Conservation (phyloP, 2,888 invertebrate species). For the Leptopterna dolabrata region DNA sequence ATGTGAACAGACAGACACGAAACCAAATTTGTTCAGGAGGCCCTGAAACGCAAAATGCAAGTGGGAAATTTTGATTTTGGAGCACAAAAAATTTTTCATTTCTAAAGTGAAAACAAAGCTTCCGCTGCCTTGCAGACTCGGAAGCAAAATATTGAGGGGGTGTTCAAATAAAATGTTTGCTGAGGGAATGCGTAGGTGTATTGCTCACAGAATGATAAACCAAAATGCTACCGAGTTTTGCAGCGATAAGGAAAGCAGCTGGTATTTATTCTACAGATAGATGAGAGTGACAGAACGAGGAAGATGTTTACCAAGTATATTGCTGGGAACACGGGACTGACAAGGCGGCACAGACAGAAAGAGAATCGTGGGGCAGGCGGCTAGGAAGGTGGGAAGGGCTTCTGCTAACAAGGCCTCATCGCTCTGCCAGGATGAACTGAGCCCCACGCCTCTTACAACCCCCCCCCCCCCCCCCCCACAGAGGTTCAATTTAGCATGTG, state of each 20-base stretch:
- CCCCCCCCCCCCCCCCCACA: neutral
- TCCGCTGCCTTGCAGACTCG: no score
- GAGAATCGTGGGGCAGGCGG: slow-evolving; percentile 19
- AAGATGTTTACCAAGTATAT: slow-evolving; percentile 19
- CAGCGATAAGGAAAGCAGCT: neutral
- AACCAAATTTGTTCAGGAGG: no score
- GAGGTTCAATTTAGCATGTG: slow-evolving; percentile 50
- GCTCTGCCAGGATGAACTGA: neutral
- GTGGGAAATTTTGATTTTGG: no score
- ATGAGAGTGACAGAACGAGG: slow-evolving; percentile 2
- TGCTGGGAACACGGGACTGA: neutral
- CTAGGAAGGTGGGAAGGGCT: slow-evolving; percentile 7
- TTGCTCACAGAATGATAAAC: no score
- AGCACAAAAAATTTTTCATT: no score
- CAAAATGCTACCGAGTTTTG: neutral
- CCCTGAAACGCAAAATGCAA: no score
- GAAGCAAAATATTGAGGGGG: no score
- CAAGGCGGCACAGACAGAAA: slow-evolving; percentile 11
- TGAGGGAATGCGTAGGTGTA: no score
- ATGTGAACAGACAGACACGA: no score
- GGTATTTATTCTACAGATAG: neutral
- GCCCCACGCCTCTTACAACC: neutral
- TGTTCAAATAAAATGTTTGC: no score
- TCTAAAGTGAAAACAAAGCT: no score
- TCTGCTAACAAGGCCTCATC: slow-evolving; percentile 25